Evolutionary conservation across 2,888 invertebrate species (phyloP).

Genomic region (Pachydiplax longipennis): DNA sequence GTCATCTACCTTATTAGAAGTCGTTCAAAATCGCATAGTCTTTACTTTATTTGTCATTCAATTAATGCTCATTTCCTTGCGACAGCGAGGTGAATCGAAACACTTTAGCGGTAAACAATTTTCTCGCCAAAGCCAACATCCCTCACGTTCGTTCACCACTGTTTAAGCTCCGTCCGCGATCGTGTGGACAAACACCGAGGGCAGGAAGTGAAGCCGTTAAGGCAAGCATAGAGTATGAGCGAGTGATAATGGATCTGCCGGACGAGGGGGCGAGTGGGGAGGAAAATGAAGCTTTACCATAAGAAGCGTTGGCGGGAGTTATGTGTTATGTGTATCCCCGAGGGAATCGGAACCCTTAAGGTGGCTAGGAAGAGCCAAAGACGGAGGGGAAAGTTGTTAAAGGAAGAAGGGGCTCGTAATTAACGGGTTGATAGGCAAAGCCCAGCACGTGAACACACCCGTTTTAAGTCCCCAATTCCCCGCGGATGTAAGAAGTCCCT

Average conservation of each 20-base stretch:
- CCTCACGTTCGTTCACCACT: background rate
- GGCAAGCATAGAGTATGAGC: background rate
- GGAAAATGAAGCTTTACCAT: background rate
- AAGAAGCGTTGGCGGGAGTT: background rate
- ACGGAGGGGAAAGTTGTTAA: background rate
- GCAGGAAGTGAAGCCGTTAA: background rate
- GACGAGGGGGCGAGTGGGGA: background rate
- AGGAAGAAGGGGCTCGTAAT: background rate
- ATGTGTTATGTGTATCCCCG: background rate
- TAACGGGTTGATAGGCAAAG: constrained; percentile 22
- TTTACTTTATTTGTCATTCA: too few species aligned
- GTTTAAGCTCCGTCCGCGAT: background rate
- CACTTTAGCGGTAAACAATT: too few species aligned
- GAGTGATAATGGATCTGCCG: background rate
- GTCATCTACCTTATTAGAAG: too few species aligned
- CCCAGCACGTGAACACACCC: constrained; percentile 2
- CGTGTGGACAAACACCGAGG: background rate
- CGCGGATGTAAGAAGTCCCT: background rate
- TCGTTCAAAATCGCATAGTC: too few species aligned
- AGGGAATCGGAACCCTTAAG: background rate
- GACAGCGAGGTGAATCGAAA: too few species aligned
- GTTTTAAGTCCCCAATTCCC: background rate
- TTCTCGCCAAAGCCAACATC: background rate
- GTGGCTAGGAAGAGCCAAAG: background rate
- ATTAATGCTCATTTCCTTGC: too few species aligned